Conservation (phyloP, 2,113 vertebrate genomes). For the Rhinoderma darwinii region DNA sequence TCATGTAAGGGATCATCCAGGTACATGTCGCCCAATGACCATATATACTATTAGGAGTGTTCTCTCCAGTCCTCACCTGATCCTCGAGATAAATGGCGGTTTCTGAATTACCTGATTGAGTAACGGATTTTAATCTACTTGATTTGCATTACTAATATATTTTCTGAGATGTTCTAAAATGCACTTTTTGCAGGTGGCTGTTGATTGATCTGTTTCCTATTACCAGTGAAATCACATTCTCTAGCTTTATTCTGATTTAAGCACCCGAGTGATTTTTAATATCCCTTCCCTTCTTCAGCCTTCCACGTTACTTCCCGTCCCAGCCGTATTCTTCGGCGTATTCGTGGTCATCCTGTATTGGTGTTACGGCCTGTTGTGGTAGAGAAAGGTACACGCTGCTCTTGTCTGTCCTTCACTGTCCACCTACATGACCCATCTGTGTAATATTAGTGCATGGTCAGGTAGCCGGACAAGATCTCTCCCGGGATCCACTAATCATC, state of each 20-base stretch:
- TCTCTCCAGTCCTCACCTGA: neutral
- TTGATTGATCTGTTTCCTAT: neutral
- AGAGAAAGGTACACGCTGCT: constrained; percentile 97
- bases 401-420: constrained; percentile 83
- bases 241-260: constrained; percentile 66
- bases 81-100: neutral
- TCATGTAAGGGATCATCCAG: neutral
- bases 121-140: neutral
- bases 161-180: constrained; percentile 23
- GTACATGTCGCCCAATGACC: neutral
- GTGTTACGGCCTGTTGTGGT: constrained; percentile 99
- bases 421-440: constrained; percentile 81
- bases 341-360: constrained; percentile 99
- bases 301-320: constrained; percentile 99
- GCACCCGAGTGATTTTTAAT: constrained; percentile 91
- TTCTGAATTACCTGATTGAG: neutral
- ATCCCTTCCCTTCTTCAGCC: constrained; percentile 96
- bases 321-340: constrained; percentile 99
- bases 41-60: neutral
- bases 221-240: constrained; percentile 8
- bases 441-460: constrained; percentile 84
- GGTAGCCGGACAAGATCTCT: constrained; percentile 64
- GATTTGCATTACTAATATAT: constrained; percentile 21
- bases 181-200: neutral
- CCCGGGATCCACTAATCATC: constrained; percentile 73